Evolutionary conservation across 2,797 vertebrate species (phyloP).

Genomic region (Anguilla megastoma): DNA sequence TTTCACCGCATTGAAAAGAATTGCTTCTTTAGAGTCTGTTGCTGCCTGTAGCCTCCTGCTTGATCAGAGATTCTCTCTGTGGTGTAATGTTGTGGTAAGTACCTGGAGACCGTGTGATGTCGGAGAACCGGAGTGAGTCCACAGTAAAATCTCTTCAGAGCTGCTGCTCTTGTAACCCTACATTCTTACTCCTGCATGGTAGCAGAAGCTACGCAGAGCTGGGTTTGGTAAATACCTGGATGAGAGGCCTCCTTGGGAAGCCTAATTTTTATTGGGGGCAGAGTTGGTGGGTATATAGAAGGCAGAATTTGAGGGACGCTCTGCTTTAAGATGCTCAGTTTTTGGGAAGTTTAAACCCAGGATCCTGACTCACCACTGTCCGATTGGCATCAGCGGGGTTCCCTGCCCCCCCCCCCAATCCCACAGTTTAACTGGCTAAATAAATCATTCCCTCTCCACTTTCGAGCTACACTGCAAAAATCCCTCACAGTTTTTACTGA

Average conservation of each 20-base stretch:
- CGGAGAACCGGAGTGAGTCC: background rate
- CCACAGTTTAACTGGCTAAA: background rate
- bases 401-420: no score
- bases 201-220: background rate
- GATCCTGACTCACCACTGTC: no score
- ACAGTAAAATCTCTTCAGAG: background rate
- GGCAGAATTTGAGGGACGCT: background rate
- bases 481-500: background rate
- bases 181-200: background rate
- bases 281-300: background rate
- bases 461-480: background rate
- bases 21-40: background rate
- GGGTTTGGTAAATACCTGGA: background rate
- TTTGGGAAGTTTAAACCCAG: background rate
- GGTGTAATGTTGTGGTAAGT: background rate
- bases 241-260: background rate
- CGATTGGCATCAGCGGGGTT: no score
- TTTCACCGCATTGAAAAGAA: slow-evolving; percentile 3
- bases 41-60: background rate
- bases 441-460: background rate
- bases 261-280: background rate
- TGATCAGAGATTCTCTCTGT: slow-evolving; percentile 14
- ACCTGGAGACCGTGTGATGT: background rate
- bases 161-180: background rate
- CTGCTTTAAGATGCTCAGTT: background rate